Evolutionary conservation across 2,797 vertebrate species (phyloP).

Genomic region (Halcyon smyrnensis): DNA sequence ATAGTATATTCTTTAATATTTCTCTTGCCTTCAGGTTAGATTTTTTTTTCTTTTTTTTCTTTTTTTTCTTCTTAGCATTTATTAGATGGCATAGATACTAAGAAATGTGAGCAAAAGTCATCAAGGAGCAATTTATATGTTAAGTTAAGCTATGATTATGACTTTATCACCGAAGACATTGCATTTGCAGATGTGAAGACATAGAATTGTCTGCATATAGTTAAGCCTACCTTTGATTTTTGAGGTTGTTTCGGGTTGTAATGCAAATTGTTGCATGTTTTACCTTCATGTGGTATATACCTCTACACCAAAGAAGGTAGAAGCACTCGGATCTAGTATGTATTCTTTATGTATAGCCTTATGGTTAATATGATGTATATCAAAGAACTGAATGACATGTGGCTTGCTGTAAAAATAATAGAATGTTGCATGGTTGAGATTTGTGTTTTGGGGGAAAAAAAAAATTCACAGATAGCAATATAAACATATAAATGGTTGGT

Average conservation of each 20-base stretch:
- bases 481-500: not conserved
- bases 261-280: not conserved
- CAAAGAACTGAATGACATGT: rapidly evolving
- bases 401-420: not conserved
- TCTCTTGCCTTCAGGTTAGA: not conserved
- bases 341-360: not conserved
- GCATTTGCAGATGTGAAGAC: not conserved
- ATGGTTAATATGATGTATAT: not conserved
- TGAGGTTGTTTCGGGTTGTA: not conserved
- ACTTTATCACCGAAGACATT: not conserved
- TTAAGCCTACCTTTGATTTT: not conserved
- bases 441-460: not conserved
- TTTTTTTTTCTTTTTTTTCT: not conserved
- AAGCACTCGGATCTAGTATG: not conserved
- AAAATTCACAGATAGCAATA: not conserved
- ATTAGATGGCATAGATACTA: not conserved
- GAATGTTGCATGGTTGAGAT: not conserved
- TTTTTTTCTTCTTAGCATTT: not conserved
- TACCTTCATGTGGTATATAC: not conserved
- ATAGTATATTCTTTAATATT: not conserved
- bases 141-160: not conserved
- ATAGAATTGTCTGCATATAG: not conserved
- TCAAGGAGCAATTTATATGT: not conserved
- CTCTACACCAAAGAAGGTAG: not conserved
- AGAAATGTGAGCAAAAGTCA: not conserved